phyloP scores from a whole-genome alignment of 1,140 invertebrate genomes.

The Anastrepha obliqua region DNA sequence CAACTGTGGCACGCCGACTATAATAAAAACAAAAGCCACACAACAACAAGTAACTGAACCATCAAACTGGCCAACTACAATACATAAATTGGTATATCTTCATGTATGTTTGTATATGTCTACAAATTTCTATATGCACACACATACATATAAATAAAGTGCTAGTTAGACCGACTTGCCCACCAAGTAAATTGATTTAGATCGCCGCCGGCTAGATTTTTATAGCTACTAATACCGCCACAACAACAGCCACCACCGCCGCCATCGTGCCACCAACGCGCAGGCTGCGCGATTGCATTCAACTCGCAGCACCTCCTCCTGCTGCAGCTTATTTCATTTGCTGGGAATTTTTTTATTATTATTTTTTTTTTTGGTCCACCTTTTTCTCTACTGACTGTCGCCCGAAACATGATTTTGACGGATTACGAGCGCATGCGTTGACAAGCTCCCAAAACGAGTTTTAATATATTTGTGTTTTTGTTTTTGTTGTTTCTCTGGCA shows the following conservation, averaged over 20 bases:
- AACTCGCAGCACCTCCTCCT: background rate
- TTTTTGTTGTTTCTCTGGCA: background rate
- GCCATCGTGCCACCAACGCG: slow-evolving; percentile 21
- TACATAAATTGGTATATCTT: background rate
- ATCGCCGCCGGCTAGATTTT: slow-evolving; percentile 47
- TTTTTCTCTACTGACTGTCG: slow-evolving; percentile 2
- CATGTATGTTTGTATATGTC: background rate
- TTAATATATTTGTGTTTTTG: background rate
- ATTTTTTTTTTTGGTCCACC: background rate
- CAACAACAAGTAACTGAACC: background rate
- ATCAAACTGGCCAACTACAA: background rate
- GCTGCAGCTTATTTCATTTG: background rate
- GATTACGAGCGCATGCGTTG: slow-evolving; percentile 50
- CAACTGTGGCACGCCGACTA: slow-evolving; percentile 25
- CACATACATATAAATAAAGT: background rate
- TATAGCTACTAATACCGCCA: slow-evolving; percentile 46
- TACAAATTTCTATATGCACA: background rate
- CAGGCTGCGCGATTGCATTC: background rate
- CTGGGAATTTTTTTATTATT: background rate
- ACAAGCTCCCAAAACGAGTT: slow-evolving; percentile 39
- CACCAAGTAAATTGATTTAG: slow-evolving; percentile 52
- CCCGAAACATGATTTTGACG: slow-evolving; percentile 43
- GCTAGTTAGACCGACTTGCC: slow-evolving; percentile 44
- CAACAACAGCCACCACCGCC: background rate
- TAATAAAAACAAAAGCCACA: slow-evolving; percentile 5